Evolutionary conservation across 2,797 vertebrate species (phyloP).

Genomic region (Muscicapa striata): DNA sequence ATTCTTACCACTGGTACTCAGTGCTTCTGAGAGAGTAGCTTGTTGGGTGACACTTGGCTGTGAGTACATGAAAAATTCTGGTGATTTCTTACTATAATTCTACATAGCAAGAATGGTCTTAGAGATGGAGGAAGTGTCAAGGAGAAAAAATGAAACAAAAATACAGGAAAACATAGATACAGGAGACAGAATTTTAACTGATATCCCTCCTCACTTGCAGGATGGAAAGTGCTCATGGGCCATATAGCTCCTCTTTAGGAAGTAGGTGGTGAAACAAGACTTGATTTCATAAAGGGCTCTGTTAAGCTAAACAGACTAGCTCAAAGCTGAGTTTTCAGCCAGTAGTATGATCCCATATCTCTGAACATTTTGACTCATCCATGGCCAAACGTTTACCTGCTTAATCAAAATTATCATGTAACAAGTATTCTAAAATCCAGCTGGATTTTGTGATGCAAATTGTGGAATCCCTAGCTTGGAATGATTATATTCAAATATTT

Average conservation of each 20-base stretch:
- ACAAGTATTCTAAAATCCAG: not conserved
- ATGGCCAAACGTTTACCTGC: not conserved
- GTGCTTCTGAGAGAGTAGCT: not conserved
- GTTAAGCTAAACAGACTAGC: not conserved
- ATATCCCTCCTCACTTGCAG: not conserved
- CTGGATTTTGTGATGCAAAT: not conserved
- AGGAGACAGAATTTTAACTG: not conserved
- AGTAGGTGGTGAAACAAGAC: not conserved
- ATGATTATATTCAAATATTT: not conserved
- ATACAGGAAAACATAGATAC: not conserved
- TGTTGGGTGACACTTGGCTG: not conserved
- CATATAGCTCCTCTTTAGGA: not conserved
- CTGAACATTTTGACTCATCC: not conserved
- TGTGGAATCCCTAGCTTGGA: not conserved
- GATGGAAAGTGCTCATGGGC: not conserved
- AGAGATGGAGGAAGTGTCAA: not conserved
- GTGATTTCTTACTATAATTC: not conserved
- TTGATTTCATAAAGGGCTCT: not conserved
- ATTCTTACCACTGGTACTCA: not conserved
- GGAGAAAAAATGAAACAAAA: not conserved
- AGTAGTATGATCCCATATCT: not conserved
- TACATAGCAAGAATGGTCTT: not conserved
- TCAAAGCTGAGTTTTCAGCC: not conserved
- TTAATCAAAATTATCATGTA: not conserved
- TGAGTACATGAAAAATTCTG: not conserved